These are phyloP conservation scores for Dicrostonyx torquatus DNA, from an alignment of 2,797 vertebrate species.

Conservation along the genomic window DNA sequence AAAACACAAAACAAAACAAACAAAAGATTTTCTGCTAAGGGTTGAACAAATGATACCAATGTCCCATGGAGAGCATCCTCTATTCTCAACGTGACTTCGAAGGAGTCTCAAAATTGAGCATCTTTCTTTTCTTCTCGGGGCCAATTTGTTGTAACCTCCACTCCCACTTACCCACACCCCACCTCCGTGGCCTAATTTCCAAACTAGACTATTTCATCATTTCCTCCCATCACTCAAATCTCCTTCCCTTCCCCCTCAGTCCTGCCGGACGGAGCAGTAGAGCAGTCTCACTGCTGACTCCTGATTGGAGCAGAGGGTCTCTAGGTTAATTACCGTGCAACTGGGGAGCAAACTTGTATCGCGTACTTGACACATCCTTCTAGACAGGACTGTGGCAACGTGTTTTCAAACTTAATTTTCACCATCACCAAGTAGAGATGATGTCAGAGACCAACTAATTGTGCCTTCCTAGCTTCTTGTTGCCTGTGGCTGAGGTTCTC, in stretches of 20 bases:
- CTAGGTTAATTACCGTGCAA: constrained; percentile 28
- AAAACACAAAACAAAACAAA: too few species aligned
- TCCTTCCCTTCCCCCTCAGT: background rate
- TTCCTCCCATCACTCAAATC: background rate
- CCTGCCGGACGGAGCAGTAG: background rate
- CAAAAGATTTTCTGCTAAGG: background rate
- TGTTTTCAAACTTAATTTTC: constrained; percentile 72
- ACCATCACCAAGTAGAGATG: constrained; percentile 58
- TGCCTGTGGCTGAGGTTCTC: constrained; percentile 66
- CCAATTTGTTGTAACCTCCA: background rate
- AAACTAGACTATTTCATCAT: background rate
- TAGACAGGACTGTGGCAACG: background rate
- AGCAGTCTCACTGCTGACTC: background rate
- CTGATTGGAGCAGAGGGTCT: constrained; percentile 12
- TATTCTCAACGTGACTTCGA: background rate
- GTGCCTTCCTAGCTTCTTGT: constrained; percentile 70
- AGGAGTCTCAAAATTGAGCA: background rate
- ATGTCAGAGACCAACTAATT: constrained; percentile 31
- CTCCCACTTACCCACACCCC: too few species aligned
- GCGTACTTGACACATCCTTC: background rate
- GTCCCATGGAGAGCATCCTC: background rate
- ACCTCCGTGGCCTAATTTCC: background rate
- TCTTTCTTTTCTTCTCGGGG: background rate
- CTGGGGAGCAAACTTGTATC: background rate
- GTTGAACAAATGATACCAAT: background rate